Base-by-base conservation (phyloP, 2,797 vertebrate genomes). In the Loriculus beryllinus region DNA sequence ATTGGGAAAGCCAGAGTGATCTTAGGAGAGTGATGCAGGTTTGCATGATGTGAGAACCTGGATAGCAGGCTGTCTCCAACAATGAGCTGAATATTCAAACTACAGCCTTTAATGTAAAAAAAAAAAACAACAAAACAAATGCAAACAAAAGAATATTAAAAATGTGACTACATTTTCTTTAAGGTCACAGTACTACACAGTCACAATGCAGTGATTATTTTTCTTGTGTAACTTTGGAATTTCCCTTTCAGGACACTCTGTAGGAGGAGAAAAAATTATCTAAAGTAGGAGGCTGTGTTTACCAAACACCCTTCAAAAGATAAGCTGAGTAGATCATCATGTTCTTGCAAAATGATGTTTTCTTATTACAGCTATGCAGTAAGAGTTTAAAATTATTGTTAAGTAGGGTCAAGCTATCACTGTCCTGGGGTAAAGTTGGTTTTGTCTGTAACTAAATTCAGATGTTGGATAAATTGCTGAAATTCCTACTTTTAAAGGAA, bases 221-320 rank as follows among this genome's bases (percentile, higher is more conserved):
- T 71, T 88, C 70, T 64, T 70, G 29, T 23, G 28, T 31, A 89
- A 82, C 26, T 88, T 64, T 82, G 90, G 75, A 94, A 89, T 94
- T 94, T 84, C 93, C 83, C 81, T 88, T 92, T 86, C 16, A 3
- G 90, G 56, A 26, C 56, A 45, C 40, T 82, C 52, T 72, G 63
- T 72, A 43, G 62, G 76, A 88, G 83, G 48, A 72, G 35, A 72
- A 84, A 82, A 79, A 48, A 37, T 12, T 28, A 64, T 67, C 71
- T 74, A 5, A 84, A 80, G 76, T 82, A 80, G 88, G 62, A 85
- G 45, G 86, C 62, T 92, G 64, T 69, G 54, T 92, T 96, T 95
- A 75, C 51, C 54, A 79, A 92, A 76, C 51, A 51, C 8, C 8
- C 48, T 74, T 84, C 74, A 86, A 68, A 92, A 82, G 43, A 86